Conservation (phyloP, 2,888 invertebrate genomes). For the Hedya salicella region DNA sequence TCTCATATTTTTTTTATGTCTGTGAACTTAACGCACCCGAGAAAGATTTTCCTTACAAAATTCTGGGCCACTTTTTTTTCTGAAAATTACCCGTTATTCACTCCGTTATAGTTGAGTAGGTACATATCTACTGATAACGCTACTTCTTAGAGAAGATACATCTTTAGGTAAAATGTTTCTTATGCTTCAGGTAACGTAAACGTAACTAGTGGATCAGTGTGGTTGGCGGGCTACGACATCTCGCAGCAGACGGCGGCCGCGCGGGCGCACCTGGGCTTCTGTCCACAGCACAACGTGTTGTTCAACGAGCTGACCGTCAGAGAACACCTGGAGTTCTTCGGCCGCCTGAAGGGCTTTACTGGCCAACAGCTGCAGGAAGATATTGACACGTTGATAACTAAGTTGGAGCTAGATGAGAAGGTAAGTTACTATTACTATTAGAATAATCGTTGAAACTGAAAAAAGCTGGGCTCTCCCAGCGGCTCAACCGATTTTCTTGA, state of each 20-base stretch:
- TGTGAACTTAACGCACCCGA: too few relatives aligned
- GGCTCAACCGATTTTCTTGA: too few relatives aligned
- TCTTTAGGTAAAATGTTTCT: too few relatives aligned
- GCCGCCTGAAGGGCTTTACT: slow-evolving; percentile 86
- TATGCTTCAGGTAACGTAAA: slow-evolving; percentile 85
- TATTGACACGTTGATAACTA: slow-evolving; percentile 52
- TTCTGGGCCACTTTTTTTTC: too few relatives aligned
- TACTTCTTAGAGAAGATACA: too few relatives aligned
- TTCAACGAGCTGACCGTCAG: slow-evolving; percentile 89
- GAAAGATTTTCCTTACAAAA: too few relatives aligned
- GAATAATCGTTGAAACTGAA: too few relatives aligned
- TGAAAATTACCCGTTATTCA: too few relatives aligned
- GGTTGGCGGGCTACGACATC: slow-evolving; percentile 89
- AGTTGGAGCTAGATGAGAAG: slow-evolving; percentile 88
- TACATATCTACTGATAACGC: too few relatives aligned
- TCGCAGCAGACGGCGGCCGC: slow-evolving; percentile 79
- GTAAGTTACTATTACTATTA: slow-evolving; percentile 55
- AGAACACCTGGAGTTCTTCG: slow-evolving; percentile 87
- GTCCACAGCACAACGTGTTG: slow-evolving; percentile 91
- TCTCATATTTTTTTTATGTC: too few relatives aligned
- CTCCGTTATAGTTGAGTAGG: too few relatives aligned
- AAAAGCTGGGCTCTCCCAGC: too few relatives aligned
- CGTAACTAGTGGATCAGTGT: slow-evolving; percentile 88
- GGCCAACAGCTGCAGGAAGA: slow-evolving; percentile 73
- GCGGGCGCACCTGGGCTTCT: slow-evolving; percentile 81